A percentile compares a stretch with the other conserved stretches of the same genome.
Evolutionary conservation across 2,797 vertebrate genomes (phyloP).

Genomic region (Parauchenoglanis ngamensis): DNA sequence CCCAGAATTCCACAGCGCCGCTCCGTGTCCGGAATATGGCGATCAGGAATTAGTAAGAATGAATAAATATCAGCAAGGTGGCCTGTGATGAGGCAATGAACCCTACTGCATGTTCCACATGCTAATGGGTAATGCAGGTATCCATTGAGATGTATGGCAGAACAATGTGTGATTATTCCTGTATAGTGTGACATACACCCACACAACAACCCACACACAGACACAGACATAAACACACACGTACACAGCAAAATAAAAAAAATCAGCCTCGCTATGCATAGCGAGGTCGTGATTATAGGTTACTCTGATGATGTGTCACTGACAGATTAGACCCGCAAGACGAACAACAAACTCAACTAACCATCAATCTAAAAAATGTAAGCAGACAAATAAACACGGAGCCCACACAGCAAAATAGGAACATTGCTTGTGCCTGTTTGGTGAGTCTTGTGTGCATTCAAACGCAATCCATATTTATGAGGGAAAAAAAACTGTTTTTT

Average conservation of each 20-base stretch:
- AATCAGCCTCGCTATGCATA: conserved; percentile 13
- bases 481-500: not conserved
- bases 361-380: not conserved
- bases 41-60: not conserved
- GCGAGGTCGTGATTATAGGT: conserved; percentile 30
- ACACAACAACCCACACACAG: conserved; percentile 8
- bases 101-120: not conserved
- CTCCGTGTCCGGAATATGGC: conserved; percentile 35
- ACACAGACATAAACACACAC: conserved; percentile 20
- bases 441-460: not conserved
- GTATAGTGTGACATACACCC: not conserved
- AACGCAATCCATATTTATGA: not conserved
- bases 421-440: not conserved
- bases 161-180: conserved; percentile 7
- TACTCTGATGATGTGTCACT: conserved; percentile 19
- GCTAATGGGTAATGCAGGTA: conserved; percentile 6
- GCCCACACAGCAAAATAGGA: not conserved
- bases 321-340: conserved; percentile 6
- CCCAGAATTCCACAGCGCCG: conserved; percentile 17
- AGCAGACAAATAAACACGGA: conserved; percentile 24
- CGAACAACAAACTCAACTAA: conserved; percentile 12
- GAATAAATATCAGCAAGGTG: conserved; percentile 11
- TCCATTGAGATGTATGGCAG: conserved; percentile 3
- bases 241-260: not conserved
- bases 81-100: not conserved